Evolutionary conservation across 2,797 vertebrate genomes (phyloP), one percentile per base, ranked within the genome.

Genomic region (Mormyrus proboscirostris): DNA sequence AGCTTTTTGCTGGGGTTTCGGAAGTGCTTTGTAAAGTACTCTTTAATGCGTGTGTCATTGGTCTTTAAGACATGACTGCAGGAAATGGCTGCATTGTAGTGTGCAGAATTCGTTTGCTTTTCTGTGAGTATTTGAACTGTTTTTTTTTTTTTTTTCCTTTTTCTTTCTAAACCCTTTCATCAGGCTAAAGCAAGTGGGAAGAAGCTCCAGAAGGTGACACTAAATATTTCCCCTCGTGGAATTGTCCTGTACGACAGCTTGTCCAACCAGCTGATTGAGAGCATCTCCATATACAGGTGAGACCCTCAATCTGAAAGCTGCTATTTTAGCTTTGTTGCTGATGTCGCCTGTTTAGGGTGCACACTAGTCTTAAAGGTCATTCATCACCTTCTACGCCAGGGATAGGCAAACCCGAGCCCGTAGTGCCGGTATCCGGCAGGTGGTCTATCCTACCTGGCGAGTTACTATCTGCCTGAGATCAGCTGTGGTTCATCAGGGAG

Each of bases 201-300:
- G 94, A 99, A 99, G 62, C 97, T 99, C 76, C 98, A 97, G 95
- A 99, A 99, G 92, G 97, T 99, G 91, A 98, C 97, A 0, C 92
- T 99, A 93, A 98, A 97, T 0, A 97, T 99, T 44, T 99, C 99
- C 0, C 99, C 99, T 0, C 94, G 98, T 41, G 99, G 99, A 87
- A 99, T 99, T 12, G 96, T 99, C 93, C 96, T 99, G 84, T 96
- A 96, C 0, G 98, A 99, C 94, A 94, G 95, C 88, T 92, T 95
- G 89, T 98, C 96, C 6, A 97, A 96, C 50, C 96, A 99, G 93
- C 93, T 98, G 87, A 99, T 99, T 2, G 98, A 99, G 94, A 99
- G 98, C 14, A 88, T 99, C 93, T 99, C 99, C 91, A 99, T 99
- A 92, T 99, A 99, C 97, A 98, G 99, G 99, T 99, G 93, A n/a